These are phyloP conservation scores for Rapana venosa DNA, from an alignment of 2,888 invertebrate genomes.

Conservation along the genomic window DNA sequence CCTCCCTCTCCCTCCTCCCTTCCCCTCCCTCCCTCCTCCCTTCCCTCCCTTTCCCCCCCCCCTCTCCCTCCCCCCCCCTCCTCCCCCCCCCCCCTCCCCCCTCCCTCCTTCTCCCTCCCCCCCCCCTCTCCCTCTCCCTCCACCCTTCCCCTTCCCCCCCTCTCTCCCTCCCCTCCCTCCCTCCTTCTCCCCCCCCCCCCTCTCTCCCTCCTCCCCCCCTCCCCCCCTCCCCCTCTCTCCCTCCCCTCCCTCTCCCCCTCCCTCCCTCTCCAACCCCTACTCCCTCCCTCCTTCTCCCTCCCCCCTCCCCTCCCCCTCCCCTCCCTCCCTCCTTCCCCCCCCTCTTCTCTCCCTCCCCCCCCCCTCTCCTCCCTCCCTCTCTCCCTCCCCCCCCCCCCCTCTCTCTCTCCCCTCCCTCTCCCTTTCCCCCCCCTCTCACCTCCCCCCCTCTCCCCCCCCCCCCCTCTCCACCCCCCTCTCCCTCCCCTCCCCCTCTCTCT, in stretches of 20 bases:
- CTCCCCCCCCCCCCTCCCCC: neutral
- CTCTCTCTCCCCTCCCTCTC: conserved; percentile 26
- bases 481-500: neutral
- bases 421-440: neutral
- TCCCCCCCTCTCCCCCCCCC: neutral
- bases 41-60: too few species aligned
- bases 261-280: conserved; percentile 1
- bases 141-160: neutral
- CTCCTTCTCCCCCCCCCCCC: conserved; percentile 28
- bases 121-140: conserved; percentile 21
- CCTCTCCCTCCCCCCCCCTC: neutral
- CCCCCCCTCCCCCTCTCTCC: neutral
- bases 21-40: neutral
- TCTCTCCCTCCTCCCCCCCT: conserved; percentile 32
- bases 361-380: neutral
- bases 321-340: neutral
- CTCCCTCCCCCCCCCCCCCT: conserved; percentile 10
- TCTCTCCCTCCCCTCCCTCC: neutral
- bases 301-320: neutral
- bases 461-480: neutral
- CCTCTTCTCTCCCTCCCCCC: neutral
- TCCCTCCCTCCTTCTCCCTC: conserved; percentile 18
- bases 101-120: conserved; percentile 31
- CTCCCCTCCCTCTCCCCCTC: neutral
- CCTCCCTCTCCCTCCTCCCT: neutral